phyloP scores from a whole-genome alignment of 2,113 vertebrate species.

The Nibea coibor region DNA sequence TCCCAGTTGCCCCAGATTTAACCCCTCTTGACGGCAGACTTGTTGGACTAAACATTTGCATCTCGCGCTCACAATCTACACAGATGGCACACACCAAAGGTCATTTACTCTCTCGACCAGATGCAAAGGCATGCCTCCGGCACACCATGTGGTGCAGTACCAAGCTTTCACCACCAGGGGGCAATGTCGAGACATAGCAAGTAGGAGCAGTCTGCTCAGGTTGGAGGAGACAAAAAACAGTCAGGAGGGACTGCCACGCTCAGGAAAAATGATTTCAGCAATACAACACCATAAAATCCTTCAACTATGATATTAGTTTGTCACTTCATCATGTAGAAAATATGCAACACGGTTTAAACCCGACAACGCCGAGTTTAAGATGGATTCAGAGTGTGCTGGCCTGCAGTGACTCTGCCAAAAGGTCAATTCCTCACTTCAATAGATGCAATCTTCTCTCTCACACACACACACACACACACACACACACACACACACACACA shows the following conservation, averaged over 20 bases:
- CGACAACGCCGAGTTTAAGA: background rate
- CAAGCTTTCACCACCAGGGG: slow-evolving; percentile 46
- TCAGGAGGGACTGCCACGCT: background rate
- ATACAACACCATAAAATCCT: background rate
- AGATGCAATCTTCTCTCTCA: slow-evolving; percentile 39
- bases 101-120: background rate
- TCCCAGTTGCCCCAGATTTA: too few relatives aligned
- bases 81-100: slow-evolving; percentile 20
- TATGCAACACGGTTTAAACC: background rate
- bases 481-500: too few relatives aligned
- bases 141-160: background rate
- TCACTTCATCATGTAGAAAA: background rate
- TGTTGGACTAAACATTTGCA: background rate
- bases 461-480: too few relatives aligned
- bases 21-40: too few relatives aligned
- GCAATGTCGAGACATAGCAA: slow-evolving; percentile 1
- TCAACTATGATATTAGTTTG: too few relatives aligned
- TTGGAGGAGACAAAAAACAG: background rate
- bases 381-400: background rate
- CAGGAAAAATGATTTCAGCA: background rate
- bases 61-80: slow-evolving; percentile 9
- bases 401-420: slow-evolving; percentile 20
- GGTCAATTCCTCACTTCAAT: slow-evolving; percentile 47
- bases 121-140: slow-evolving; percentile 9
- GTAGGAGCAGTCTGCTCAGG: background rate